These are phyloP conservation scores for Mesocentrotus franciscanus DNA, from an alignment of 53 echinoderm and acorn worm species.

Conservation along the genomic window DNA sequence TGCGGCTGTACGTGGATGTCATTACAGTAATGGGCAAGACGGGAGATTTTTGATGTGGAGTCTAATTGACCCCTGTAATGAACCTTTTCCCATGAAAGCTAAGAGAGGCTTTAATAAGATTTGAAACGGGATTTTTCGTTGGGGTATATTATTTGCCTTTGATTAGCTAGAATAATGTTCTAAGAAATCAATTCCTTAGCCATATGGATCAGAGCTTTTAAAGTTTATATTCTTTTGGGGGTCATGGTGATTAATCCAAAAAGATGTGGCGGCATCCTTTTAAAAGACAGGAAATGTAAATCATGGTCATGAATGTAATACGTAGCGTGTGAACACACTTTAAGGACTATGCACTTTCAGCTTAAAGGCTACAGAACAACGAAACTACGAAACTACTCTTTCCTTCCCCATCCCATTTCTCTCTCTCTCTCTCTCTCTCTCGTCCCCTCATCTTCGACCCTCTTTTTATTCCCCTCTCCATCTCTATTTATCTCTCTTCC, in stretches of 20 bases:
- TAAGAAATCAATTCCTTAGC: background rate
- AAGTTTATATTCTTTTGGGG: background rate
- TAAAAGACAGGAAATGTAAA: background rate
- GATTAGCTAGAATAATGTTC: background rate
- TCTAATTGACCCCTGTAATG: constrained; percentile 5
- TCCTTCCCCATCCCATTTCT: no score
- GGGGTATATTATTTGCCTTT: background rate
- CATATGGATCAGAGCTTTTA: background rate
- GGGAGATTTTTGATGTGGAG: background rate
- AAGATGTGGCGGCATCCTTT: background rate
- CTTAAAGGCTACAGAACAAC: background rate
- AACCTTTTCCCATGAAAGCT: background rate
- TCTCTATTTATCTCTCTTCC: no score
- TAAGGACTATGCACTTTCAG: background rate
- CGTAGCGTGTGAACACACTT: background rate
- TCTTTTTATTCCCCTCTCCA: no score
- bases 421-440: no score
- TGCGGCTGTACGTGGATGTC: background rate
- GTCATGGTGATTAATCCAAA: background rate
- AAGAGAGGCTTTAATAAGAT: background rate
- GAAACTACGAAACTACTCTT: no score
- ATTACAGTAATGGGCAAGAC: constrained; percentile 35
- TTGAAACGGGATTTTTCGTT: background rate
- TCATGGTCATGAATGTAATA: background rate
- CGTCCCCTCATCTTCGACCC: no score